Conservation (phyloP, 2,797 vertebrate species). For the Gastrophryne carolinensis region DNA sequence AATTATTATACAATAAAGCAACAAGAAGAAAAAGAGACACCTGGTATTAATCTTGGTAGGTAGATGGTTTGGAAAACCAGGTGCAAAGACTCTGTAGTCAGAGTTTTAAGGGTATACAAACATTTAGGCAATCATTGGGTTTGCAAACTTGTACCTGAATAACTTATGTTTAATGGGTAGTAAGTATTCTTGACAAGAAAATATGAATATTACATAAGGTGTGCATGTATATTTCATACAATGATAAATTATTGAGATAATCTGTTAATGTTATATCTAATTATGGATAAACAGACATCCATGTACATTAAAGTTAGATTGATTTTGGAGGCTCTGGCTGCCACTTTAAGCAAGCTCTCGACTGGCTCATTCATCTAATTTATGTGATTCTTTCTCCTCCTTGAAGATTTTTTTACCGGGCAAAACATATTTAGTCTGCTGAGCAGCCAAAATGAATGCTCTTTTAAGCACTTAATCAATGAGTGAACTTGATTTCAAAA, state of each 20-base stretch:
- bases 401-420: slow-evolving; percentile 34
- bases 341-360: slow-evolving; percentile 30
- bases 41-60: too few relatives aligned
- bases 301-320: slow-evolving; percentile 42
- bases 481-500: slow-evolving; percentile 42
- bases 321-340: slow-evolving; percentile 37
- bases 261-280: slow-evolving; percentile 46
- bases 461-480: slow-evolving; percentile 49
- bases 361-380: slow-evolving; percentile 33
- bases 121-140: too few relatives aligned
- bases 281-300: slow-evolving; percentile 51
- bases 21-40: too few relatives aligned
- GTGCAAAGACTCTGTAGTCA: too few relatives aligned
- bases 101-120: too few relatives aligned
- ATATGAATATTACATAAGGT: background rate
- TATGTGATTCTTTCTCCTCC: slow-evolving; percentile 41
- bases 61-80: too few relatives aligned
- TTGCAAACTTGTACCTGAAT: too few relatives aligned
- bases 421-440: slow-evolving; percentile 50
- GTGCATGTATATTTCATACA: slow-evolving; percentile 25
- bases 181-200: too few relatives aligned
- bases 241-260: background rate
- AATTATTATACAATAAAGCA: too few relatives aligned
- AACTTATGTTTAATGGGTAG: too few relatives aligned
- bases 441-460: slow-evolving; percentile 48